A percentile compares a stretch with the other conserved stretches of the same genome.
Evolutionary conservation across 2,797 vertebrate genomes (phyloP).

Genomic region (Chaetodon trifasciatus): DNA sequence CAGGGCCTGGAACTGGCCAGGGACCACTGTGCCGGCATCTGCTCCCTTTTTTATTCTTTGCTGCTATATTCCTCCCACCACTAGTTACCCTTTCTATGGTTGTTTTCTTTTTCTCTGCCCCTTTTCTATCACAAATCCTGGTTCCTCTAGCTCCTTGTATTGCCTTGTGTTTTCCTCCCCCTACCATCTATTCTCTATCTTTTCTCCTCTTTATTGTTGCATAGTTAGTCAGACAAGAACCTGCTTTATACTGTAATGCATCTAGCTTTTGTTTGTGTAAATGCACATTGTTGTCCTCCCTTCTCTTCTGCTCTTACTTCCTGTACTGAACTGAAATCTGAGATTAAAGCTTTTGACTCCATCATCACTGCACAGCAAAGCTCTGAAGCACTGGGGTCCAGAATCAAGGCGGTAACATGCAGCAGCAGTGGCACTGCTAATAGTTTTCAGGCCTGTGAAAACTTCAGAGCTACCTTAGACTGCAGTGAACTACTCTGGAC

Average conservation of each 20-base stretch:
- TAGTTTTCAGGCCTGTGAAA: conserved; percentile 6
- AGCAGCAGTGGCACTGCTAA: conserved; percentile 12
- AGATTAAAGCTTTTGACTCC: conserved; percentile 51
- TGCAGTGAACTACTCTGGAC: conserved; percentile 9
- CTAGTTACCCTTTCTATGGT: conserved; percentile 1
- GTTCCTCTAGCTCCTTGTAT: neutral
- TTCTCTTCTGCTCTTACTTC: conserved; percentile 45
- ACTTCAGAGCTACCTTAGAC: conserved; percentile 5
- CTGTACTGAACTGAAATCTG: conserved; percentile 32
- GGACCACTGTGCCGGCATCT: conserved; percentile 81
- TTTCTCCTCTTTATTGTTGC: conserved; percentile 8
- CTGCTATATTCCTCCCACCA: conserved; percentile 21
- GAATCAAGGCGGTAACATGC: conserved; percentile 22
- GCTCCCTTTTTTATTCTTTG: conserved; percentile 64
- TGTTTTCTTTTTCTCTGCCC: neutral
- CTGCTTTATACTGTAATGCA: conserved; percentile 35
- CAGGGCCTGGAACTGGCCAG: conserved; percentile 68
- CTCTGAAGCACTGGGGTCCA: conserved; percentile 30
- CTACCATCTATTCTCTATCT: conserved; percentile 14
- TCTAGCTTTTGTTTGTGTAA: conserved; percentile 42
- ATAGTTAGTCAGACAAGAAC: conserved; percentile 45
- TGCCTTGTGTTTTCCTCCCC: neutral
- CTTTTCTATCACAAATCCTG: conserved; percentile 1
- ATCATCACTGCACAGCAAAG: conserved; percentile 19
- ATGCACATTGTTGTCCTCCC: conserved; percentile 41